These are phyloP conservation scores for Formica selysi DNA, from an alignment of 1,140 invertebrate species.

Conservation along the genomic window DNA sequence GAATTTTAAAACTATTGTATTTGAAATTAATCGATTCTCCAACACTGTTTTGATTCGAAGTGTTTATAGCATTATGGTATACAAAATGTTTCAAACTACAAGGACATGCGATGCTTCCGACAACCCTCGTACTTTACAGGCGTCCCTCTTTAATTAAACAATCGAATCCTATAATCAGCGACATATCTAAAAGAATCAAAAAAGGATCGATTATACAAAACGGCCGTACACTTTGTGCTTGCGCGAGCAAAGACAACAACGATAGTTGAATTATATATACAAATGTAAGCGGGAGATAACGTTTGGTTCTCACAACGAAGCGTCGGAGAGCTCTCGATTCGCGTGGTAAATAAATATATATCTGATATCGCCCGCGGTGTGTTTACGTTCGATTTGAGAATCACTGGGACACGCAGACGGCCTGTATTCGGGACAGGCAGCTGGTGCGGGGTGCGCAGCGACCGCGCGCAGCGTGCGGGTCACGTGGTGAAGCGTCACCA, in stretches of 20 bases:
- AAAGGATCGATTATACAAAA: neutral
- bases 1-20: neutral
- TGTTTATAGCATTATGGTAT: too few relatives aligned
- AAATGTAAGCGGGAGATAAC: slow-evolving; percentile 14
- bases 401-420: slow-evolving; percentile 54
- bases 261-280: slow-evolving; percentile 21
- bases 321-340: neutral
- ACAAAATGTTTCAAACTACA: too few relatives aligned
- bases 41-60: neutral
- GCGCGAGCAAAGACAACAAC: neutral
- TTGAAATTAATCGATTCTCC: neutral
- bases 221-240: neutral
- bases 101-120: neutral
- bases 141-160: slow-evolving; percentile 3
- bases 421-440: slow-evolving; percentile 76
- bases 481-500: slow-evolving; percentile 58
- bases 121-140: neutral
- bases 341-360: neutral
- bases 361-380: neutral
- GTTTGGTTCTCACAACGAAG: slow-evolving; percentile 14
- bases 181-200: neutral
- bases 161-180: too few relatives aligned
- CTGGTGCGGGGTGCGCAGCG: slow-evolving; percentile 64
- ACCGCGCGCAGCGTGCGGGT: slow-evolving; percentile 65
- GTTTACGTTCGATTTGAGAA: slow-evolving; percentile 60